Base-by-base conservation (phyloP, 2,797 vertebrate genomes). In the Synaphobranchus kaupii region DNA sequence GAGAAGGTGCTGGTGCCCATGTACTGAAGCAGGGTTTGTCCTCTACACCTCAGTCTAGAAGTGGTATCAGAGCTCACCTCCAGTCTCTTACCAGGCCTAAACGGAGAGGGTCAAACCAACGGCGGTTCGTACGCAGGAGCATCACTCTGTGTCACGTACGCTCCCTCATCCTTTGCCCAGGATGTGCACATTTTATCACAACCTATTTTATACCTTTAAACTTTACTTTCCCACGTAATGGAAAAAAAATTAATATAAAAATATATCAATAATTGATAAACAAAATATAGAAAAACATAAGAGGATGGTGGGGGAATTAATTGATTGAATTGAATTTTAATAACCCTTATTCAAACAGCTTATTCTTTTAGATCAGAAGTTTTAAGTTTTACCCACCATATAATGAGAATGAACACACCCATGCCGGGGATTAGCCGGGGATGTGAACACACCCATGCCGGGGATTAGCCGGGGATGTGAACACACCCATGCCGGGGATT, bases 1-100 rank as follows among this genome's bases (percentile, higher is more conserved):
- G 98, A 98, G 93, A 99, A 99, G 2, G 98, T 99, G 90, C 98
- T 98, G 87, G 97, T 99, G 54, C 97, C 98, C 96, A 97, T 95
- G 89, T 97, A 99, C 92, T 99, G 98, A 85, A 97, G 94, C 88
- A 99, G 48, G 85, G 96, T 95, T 91, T 96, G 96, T 28, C 98
- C 98, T 92, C 95, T 98, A 92, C 97, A 99, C 84, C 94, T 97
- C 48, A 99, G 96, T 89, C 98, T 96, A 92, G 96, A 96, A 8
- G 94, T 97, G 7, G 93, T 91, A 9, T 94, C 91, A 7, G 97
- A 94, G 97, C 98, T 97, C 87, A 96, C 88, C 86, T 91, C 87
- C 56, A 88, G 5, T 7, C 84, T 85, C 44, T 87, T 87, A 34
- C 86, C 86, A 12, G 86, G 60, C 80, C 86, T 86, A 3, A 5